Base-by-base conservation (phyloP, 2,888 invertebrate genomes). In the Disparrhopalites patrizii region DNA sequence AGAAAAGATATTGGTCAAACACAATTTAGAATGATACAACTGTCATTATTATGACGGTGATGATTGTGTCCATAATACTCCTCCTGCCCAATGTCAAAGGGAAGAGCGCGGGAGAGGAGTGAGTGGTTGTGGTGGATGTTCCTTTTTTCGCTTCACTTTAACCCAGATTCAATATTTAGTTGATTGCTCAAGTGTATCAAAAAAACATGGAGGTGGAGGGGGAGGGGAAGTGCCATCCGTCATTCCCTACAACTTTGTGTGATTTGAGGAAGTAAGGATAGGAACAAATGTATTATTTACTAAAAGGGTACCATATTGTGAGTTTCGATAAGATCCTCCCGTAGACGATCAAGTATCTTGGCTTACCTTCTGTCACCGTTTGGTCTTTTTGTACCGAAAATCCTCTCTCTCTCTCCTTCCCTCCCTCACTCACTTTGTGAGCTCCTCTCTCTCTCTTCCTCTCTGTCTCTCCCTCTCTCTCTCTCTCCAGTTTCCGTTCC, bases 301-400 rank as follows among this genome's bases (percentile, higher is more conserved):
- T 61, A 43, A 60, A 60, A 60, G 50, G 28, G 60, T 61, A 61
- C 50, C 61, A 61, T 61, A 61, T 61, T 61, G 61, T 27, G 33
- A 31, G 50, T 31, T 61, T 61, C 51, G 61, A 61, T 61, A 61
- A 61, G 61, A 61, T 61, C 61, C 61, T 43, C 31, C 4, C 43
- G 30, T 20, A 58, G 51, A 61, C 62, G 62, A 62, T 62, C 62
- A 62, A 62, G 62, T 62, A 63, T 63, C 63, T 56, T 63, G 13
- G 52, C 63, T 63, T 55, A 56, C 63, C 63, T 63, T 63, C 63
- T 63, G 63, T 63, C 63, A 63, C 63, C 33, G 56, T 33, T 33
- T 40, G 56, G 56, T 61, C 61, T 61, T 15, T 50, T 23, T 47
- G 7, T 47, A 20, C 2, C 8, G 5, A 8, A 3, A 8, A 47